phyloP scores from a whole-genome alignment of 2,888 invertebrate species.

The Ormyrus pomaceus region DNA sequence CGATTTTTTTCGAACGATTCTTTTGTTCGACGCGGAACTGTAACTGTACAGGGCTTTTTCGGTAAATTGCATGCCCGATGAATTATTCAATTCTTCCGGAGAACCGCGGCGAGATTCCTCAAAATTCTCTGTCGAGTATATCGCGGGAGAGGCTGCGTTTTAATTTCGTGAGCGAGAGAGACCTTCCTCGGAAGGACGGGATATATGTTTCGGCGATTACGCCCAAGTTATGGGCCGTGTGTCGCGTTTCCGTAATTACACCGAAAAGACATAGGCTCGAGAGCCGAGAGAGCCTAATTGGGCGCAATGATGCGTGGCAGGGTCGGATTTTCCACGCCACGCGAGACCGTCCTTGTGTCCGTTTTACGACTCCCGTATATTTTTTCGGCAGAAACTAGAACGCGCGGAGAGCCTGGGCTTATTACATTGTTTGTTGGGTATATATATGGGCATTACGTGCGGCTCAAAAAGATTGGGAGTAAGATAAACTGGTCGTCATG shows the following conservation, averaged over 20 bases:
- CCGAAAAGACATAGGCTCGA: neutral
- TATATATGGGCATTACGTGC: neutral
- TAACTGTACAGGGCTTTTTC: too few species aligned
- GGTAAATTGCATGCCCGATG: too few species aligned
- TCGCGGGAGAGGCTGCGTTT: too few species aligned
- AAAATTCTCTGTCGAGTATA: too few species aligned
- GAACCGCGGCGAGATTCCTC: too few species aligned
- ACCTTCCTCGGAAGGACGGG: too few species aligned
- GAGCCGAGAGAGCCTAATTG: conserved; percentile 26
- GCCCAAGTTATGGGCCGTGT: too few species aligned
- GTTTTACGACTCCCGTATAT: neutral
- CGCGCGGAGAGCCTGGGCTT: neutral
- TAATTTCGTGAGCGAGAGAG: too few species aligned
- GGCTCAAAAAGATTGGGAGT: neutral
- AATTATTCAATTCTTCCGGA: too few species aligned
- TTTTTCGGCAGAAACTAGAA: conserved; percentile 8
- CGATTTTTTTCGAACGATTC: too few species aligned
- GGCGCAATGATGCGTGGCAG: neutral
- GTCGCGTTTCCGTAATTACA: neutral
- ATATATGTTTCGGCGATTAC: too few species aligned
- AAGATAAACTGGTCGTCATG: conserved; percentile 41
- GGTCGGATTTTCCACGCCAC: neutral
- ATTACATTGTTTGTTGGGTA: neutral
- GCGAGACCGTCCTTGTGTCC: conserved; percentile 24
- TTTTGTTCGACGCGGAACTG: too few species aligned